These are phyloP conservation scores for Hyperoplus lanceolatus DNA, from an alignment of 2,797 vertebrate species.

Conservation along the genomic window DNA sequence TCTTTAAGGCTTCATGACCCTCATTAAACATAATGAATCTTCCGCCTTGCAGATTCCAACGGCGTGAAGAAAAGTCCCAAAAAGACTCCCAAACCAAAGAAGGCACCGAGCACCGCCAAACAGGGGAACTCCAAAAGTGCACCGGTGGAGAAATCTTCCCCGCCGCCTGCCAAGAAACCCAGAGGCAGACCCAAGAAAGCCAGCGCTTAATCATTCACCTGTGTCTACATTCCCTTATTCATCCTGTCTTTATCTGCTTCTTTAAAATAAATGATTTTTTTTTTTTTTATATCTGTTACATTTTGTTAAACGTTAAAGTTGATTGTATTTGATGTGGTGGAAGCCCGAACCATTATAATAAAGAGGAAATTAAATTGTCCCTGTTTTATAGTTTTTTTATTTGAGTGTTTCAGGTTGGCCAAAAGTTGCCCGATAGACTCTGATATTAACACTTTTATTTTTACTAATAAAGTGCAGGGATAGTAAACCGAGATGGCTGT, in stretches of 20 bases:
- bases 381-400: not conserved
- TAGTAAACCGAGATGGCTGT: no score
- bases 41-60: conserved; percentile 61
- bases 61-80: conserved; percentile 57
- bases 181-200: conserved; percentile 74
- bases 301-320: conserved; percentile 1
- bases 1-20: not conserved
- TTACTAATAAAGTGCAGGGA: no score
- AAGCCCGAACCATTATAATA: conserved; percentile 47
- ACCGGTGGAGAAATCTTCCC: conserved; percentile 57
- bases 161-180: conserved; percentile 51
- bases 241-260: not conserved
- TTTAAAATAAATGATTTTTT: conserved; percentile 10
- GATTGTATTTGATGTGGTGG: conserved; percentile 11
- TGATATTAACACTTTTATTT: no score
- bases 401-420: not conserved
- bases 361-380: conserved; percentile 40
- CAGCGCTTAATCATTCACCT: conserved; percentile 20
- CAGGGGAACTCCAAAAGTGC: conserved; percentile 6
- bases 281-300: conserved; percentile 30
- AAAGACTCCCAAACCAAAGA: conserved; percentile 32
- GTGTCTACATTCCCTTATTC: not conserved
- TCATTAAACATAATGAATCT: not conserved
- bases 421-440: not conserved
- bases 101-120: conserved; percentile 43